Percentiles rank a stretch among this genome's conserved stretches.
Conservation (phyloP, 2,797 vertebrate species). For the Darevskia mixta region DNA sequence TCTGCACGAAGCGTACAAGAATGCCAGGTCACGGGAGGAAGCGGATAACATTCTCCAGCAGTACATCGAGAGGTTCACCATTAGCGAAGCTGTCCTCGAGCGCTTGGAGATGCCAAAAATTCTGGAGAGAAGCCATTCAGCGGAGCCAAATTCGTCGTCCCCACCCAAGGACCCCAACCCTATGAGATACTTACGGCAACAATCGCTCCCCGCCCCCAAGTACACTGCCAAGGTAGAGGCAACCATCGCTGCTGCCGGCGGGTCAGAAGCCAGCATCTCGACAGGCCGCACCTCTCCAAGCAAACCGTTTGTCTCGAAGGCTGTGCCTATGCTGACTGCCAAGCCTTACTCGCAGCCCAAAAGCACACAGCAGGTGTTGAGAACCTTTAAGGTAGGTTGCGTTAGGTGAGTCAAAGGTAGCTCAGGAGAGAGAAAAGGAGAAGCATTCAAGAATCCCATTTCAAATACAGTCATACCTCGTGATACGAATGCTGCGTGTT, state of each 20-base stretch:
- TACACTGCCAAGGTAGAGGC: conserved; percentile 94
- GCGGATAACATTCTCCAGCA: conserved; percentile 90
- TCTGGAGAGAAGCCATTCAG: conserved; percentile 93
- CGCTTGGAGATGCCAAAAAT: conserved; percentile 93
- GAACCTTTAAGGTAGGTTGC: conserved; percentile 88
- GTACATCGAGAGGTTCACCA: conserved; percentile 96
- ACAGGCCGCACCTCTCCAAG: conserved; percentile 76
- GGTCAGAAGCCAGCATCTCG: conserved; percentile 78
- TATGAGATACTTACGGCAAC: conserved; percentile 91
- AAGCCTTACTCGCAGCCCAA: conserved; percentile 91
- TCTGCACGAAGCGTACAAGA: conserved; percentile 89
- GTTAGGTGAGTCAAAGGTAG: not conserved
- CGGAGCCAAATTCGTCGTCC: conserved; percentile 82
- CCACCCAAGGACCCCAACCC: conserved; percentile 82
- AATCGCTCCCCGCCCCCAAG: conserved; percentile 91
- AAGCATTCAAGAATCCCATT: not conserved
- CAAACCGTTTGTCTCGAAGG: conserved; percentile 83
- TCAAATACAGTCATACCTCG: not conserved
- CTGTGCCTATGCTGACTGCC: conserved; percentile 89
- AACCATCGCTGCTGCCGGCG: conserved; percentile 80
- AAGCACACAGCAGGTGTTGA: conserved; percentile 84
- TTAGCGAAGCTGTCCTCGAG: conserved; percentile 94
- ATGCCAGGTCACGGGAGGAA: conserved; percentile 88
- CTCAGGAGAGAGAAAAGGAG: not conserved
- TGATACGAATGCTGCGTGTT: no score